A percentile compares a stretch with the other conserved stretches of the same genome.
phyloP scores from a whole-genome alignment of 1,140 invertebrate species.

The Tribolium madens region DNA sequence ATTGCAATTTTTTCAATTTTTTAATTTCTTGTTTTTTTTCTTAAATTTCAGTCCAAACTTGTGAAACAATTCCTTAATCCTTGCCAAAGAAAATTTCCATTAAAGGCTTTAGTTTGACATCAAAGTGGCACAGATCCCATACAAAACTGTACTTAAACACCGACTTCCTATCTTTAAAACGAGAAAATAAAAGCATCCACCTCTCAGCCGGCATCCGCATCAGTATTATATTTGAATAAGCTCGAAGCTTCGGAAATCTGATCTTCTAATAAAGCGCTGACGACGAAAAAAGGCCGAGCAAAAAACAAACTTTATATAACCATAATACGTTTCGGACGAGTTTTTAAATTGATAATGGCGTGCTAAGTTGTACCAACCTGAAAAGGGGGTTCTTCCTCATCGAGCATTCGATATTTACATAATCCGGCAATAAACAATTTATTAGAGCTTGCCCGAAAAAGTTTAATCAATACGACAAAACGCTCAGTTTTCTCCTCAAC shows the following conservation, averaged over 20 bases:
- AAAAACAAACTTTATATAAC: neutral
- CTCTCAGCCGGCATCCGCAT: slow-evolving; percentile 1
- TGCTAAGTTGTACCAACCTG: slow-evolving; percentile 36
- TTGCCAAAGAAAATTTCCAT: neutral
- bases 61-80: too few relatives aligned
- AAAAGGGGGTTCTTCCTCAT: slow-evolving; percentile 12
- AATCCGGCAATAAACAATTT: slow-evolving; percentile 36
- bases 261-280: slow-evolving; percentile 10
- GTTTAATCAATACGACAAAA: slow-evolving; percentile 20
- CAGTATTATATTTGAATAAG: neutral
- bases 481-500: too few relatives aligned
- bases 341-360: slow-evolving; percentile 37
- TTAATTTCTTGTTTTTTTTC: too few relatives aligned
- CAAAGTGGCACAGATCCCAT: neutral
- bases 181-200: neutral
- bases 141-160: slow-evolving; percentile 7
- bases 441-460: slow-evolving; percentile 13
- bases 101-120: neutral
- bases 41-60: too few relatives aligned
- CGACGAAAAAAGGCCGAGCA: neutral
- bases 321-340: slow-evolving; percentile 3
- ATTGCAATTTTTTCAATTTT: too few relatives aligned
- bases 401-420: slow-evolving; percentile 24
- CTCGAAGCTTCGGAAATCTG: slow-evolving; percentile 10
- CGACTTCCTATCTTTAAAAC: slow-evolving; percentile 17